Conservation (phyloP, 35 echinoderm and acorn worm genomes). For the Holothuria glaberrima region DNA sequence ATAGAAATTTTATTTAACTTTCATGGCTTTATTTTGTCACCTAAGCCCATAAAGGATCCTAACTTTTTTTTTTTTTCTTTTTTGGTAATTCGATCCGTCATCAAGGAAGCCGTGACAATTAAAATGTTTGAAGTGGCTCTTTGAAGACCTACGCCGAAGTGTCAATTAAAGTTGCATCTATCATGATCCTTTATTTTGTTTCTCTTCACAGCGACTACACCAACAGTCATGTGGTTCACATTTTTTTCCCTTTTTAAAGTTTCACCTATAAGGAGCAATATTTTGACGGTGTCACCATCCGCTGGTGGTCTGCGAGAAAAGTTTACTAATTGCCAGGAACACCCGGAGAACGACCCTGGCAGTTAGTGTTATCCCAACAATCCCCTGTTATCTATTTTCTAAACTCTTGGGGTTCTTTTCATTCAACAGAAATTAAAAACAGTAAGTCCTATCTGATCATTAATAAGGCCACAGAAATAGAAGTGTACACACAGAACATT, state of each 20-base stretch:
- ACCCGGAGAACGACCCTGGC: background rate
- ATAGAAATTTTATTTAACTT: too few species aligned
- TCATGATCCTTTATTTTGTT: background rate
- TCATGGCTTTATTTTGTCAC: too few species aligned
- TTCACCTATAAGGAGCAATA: background rate
- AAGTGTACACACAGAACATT: too few species aligned
- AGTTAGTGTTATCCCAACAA: slow-evolving; percentile 5
- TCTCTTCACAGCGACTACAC: background rate
- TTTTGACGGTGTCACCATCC: background rate
- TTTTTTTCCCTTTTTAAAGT: background rate
- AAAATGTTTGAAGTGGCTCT: background rate
- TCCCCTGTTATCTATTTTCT: background rate
- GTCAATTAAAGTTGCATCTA: background rate
- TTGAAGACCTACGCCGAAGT: background rate
- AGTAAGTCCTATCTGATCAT: background rate
- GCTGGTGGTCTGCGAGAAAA: slow-evolving; percentile 2
- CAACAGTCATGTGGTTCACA: background rate
- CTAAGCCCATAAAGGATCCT: too few species aligned
- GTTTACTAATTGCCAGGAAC: slow-evolving; percentile 13
- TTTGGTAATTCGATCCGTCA: too few species aligned
- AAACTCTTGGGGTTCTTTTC: background rate
- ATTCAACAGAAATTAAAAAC: background rate
- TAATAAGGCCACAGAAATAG: background rate
- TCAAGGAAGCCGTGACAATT: background rate
- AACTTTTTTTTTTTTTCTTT: too few species aligned